phyloP scores from a whole-genome alignment of 2,797 vertebrate genomes.

The Aphelocoma californica region DNA sequence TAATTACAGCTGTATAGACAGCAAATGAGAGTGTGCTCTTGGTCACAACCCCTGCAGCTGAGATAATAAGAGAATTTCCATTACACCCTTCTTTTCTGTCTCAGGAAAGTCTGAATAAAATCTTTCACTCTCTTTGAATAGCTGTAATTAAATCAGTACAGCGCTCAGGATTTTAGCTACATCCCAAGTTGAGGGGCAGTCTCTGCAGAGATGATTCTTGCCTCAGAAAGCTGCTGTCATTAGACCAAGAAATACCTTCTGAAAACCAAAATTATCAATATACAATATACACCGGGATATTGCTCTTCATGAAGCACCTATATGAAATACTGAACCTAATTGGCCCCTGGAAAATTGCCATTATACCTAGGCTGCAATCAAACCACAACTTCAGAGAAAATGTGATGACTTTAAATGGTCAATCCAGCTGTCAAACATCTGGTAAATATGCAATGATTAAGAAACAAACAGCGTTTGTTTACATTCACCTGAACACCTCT shows the following conservation, averaged over 20 bases:
- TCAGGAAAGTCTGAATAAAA: conserved; percentile 15
- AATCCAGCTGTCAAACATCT: not conserved
- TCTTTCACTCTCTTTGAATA: conserved; percentile 12
- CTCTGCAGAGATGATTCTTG: not conserved
- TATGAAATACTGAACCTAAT: not conserved
- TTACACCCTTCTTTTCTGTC: not conserved
- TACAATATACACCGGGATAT: not conserved
- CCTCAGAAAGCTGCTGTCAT: not conserved
- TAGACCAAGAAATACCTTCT: not conserved
- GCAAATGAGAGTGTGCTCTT: not conserved
- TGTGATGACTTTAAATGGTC: conserved; percentile 16
- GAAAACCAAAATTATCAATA: not conserved
- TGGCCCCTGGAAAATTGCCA: not conserved
- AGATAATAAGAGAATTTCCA: conserved; percentile 32
- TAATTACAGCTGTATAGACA: conserved; percentile 33
- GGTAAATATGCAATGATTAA: not conserved
- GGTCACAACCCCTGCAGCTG: not conserved
- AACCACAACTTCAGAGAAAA: conserved; percentile 16
- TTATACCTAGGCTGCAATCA: conserved; percentile 17
- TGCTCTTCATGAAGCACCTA: not conserved
- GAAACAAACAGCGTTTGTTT: not conserved
- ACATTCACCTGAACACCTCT: not conserved
- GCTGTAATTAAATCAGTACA: conserved; percentile 12
- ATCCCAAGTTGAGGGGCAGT: not conserved
- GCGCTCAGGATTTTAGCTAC: not conserved